phyloP scores from a whole-genome alignment of 2,888 invertebrate genomes.

The Villa cingulata region DNA sequence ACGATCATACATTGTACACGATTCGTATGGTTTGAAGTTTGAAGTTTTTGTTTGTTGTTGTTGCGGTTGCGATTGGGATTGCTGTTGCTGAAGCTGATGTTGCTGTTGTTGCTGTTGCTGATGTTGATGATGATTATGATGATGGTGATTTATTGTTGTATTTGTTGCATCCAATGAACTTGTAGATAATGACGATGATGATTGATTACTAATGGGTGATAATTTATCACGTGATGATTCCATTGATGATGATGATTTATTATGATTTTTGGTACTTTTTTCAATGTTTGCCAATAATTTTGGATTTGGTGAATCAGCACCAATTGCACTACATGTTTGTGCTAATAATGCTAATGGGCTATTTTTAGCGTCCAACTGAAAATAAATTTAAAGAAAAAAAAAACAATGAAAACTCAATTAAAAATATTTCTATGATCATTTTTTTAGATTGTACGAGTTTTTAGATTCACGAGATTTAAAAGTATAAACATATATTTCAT shows the following conservation, averaged over 20 bases:
- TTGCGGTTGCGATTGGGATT: slow-evolving; percentile 18
- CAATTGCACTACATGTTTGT: slow-evolving; percentile 96
- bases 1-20: slow-evolving; percentile 40
- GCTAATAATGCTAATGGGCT: slow-evolving; percentile 90
- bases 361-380: slow-evolving; percentile 94
- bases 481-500: too few species aligned
- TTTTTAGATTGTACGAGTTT: too few species aligned
- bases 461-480: too few species aligned
- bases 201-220: slow-evolving; percentile 36
- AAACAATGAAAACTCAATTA: too few species aligned
- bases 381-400: slow-evolving; percentile 35
- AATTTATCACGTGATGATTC: slow-evolving; percentile 46
- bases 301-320: slow-evolving; percentile 71
- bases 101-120: too few species aligned
- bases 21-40: slow-evolving; percentile 66
- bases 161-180: slow-evolving; percentile 21
- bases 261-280: slow-evolving; percentile 46
- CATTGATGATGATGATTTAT: too few species aligned
- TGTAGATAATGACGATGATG: slow-evolving; percentile 36
- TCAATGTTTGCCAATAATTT: slow-evolving; percentile 62
- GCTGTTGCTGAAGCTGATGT: slow-evolving; percentile 25
- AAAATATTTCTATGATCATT: too few species aligned
- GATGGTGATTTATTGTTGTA: too few species aligned
- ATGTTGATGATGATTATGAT: slow-evolving; percentile 21
- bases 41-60: slow-evolving; percentile 40